phyloP scores from a whole-genome alignment of 1,140 invertebrate species.

The Euwallacea fornicatus region DNA sequence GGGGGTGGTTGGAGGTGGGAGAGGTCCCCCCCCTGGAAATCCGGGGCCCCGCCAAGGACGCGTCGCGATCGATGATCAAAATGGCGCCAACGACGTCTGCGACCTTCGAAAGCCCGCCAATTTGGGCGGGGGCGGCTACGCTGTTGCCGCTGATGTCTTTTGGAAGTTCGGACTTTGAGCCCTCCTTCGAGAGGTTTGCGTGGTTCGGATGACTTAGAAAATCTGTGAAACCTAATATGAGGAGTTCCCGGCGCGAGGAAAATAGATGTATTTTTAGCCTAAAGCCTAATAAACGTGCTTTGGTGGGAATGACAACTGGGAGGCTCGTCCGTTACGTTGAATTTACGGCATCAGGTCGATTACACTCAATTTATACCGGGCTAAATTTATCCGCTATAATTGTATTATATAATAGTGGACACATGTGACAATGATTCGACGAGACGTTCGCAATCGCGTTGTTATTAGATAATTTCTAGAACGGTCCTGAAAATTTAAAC shows the following conservation, averaged over 20 bases:
- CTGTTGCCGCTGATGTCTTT: no score
- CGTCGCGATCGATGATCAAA: slow-evolving; percentile 25
- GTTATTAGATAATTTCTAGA: no score
- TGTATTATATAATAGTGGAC: no score
- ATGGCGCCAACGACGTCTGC: slow-evolving; percentile 28
- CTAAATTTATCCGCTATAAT: neutral
- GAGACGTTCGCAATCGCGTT: no score
- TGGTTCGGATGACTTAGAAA: neutral
- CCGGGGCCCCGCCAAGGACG: slow-evolving; percentile 15
- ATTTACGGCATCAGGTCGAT: neutral
- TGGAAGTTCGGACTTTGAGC: no score
- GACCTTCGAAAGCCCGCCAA: slow-evolving; percentile 34
- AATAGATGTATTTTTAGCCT: neutral
- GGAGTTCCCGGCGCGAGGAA: neutral
- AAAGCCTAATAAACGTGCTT: neutral
- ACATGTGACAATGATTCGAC: no score
- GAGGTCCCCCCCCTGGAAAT: neutral
- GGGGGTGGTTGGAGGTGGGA: neutral
- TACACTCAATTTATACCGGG: neutral
- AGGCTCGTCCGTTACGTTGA: neutral
- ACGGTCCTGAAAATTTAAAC: no score
- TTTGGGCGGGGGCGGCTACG: neutral
- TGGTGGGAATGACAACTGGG: neutral
- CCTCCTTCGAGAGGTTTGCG: no score
- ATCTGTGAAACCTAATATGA: neutral